Evolutionary conservation across 2,888 invertebrate genomes (phyloP).

Genomic region (Dicroscelio sp.): DNA sequence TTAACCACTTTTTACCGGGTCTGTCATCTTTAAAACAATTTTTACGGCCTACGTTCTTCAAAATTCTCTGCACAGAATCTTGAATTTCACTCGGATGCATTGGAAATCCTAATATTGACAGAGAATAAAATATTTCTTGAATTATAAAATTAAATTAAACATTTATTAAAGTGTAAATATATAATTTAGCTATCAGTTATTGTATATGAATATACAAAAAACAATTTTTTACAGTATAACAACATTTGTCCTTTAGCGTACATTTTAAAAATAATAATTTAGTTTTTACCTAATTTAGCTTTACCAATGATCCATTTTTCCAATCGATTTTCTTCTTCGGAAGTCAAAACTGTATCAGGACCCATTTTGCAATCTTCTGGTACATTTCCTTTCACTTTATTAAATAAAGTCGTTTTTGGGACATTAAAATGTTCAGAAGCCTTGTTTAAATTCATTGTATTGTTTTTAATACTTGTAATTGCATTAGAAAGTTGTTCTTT

Average conservation of each 20-base stretch:
- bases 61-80: conserved; percentile 80
- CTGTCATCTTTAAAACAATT: conserved; percentile 82
- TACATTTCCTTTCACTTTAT: conserved; percentile 53
- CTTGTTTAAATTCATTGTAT: not conserved
- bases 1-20: conserved; percentile 85
- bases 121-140: not conserved
- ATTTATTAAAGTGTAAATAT: not conserved
- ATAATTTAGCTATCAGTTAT: no score
- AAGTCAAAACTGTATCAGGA: conserved; percentile 2
- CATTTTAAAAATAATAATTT: no score
- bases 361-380: conserved; percentile 59
- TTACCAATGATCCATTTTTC: conserved; percentile 82
- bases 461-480: not conserved
- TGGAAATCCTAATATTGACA: conserved; percentile 75
- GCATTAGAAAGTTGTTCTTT: conserved; percentile 9
- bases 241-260: no score
- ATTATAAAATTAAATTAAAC: not conserved
- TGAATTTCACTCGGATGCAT: conserved; percentile 84
- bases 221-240: no score
- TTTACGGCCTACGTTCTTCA: conserved; percentile 67
- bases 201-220: no score
- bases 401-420: conserved; percentile 71
- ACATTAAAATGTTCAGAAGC: conserved; percentile 47
- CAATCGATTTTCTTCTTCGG: conserved; percentile 69
- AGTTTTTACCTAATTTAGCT: conserved; percentile 66